Percentiles rank a stretch among this genome's conserved stretches.
phyloP scores from a whole-genome alignment of 2,888 invertebrate genomes.

The Tuta absoluta region DNA sequence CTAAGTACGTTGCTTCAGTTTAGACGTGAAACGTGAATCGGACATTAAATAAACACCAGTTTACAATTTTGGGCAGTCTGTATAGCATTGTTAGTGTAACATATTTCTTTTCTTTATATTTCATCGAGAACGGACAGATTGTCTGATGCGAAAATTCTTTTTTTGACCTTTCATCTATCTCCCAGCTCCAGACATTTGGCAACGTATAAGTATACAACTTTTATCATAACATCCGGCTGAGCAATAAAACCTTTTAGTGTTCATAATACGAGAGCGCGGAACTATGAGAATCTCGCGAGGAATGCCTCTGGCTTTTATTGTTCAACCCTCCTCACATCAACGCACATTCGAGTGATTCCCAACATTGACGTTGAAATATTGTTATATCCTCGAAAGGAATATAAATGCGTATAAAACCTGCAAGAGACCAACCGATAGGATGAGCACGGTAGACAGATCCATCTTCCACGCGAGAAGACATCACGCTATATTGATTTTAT shows the following conservation, averaged over 20 bases:
- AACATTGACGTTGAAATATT: slow-evolving; percentile 41
- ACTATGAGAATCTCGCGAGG: slow-evolving; percentile 49
- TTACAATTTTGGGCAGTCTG: neutral
- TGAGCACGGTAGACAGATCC: no score
- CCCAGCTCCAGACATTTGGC: neutral
- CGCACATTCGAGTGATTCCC: slow-evolving; percentile 67
- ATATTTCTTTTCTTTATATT: neutral
- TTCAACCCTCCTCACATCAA: slow-evolving; percentile 53
- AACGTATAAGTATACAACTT: neutral
- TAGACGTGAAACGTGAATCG: neutral
- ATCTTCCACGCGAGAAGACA: no score
- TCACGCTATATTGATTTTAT: no score
- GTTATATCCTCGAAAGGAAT: slow-evolving; percentile 42
- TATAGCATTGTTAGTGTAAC: neutral
- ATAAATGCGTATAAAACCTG: slow-evolving; percentile 42
- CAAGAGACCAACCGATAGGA: slow-evolving; percentile 31
- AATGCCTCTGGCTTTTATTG: slow-evolving; percentile 57
- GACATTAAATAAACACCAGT: neutral
- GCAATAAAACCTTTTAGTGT: slow-evolving; percentile 24
- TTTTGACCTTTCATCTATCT: neutral
- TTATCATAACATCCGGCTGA: slow-evolving; percentile 1
- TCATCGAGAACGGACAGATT: neutral
- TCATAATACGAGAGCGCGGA: slow-evolving; percentile 28
- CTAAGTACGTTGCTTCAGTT: neutral
- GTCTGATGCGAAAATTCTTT: neutral